phyloP scores from a whole-genome alignment of 2,797 vertebrate species.

The Uromys caudimaculatus region DNA sequence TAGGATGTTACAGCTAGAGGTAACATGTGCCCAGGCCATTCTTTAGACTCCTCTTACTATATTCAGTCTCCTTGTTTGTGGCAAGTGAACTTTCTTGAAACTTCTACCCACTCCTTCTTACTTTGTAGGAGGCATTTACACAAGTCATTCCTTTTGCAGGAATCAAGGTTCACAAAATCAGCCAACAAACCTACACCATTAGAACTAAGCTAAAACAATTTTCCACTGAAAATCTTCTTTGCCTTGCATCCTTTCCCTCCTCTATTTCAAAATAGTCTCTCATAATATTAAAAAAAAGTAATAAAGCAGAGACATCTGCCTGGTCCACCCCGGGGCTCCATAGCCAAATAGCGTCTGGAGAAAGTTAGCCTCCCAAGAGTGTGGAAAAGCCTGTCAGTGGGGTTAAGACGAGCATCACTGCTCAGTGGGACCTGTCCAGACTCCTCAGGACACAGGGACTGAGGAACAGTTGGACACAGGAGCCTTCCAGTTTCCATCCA shows the following conservation, averaged over 20 bases:
- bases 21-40: neutral
- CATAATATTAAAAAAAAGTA: neutral
- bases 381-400: too few relatives aligned
- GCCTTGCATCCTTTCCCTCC: rapidly evolving
- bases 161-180: neutral
- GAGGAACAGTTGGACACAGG: too few relatives aligned
- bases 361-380: too few relatives aligned
- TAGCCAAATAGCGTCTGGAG: too few relatives aligned
- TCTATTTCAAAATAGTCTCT: neutral
- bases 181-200: too few relatives aligned
- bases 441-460: too few relatives aligned
- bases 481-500: too few relatives aligned
- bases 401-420: too few relatives aligned
- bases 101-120: rapidly evolving
- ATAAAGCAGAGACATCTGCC: too few relatives aligned
- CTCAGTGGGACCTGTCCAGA: too few relatives aligned
- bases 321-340: too few relatives aligned
- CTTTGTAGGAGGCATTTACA: neutral
- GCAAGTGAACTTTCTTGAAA: neutral
- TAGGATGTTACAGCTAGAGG: too few relatives aligned
- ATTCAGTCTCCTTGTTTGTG: neutral
- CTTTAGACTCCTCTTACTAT: rapidly evolving
- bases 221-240: neutral
- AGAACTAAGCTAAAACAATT: neutral
- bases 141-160: rapidly evolving